Evolutionary conservation across 1,140 invertebrate genomes (phyloP).

Genomic region (Drosophila pectinifera): DNA sequence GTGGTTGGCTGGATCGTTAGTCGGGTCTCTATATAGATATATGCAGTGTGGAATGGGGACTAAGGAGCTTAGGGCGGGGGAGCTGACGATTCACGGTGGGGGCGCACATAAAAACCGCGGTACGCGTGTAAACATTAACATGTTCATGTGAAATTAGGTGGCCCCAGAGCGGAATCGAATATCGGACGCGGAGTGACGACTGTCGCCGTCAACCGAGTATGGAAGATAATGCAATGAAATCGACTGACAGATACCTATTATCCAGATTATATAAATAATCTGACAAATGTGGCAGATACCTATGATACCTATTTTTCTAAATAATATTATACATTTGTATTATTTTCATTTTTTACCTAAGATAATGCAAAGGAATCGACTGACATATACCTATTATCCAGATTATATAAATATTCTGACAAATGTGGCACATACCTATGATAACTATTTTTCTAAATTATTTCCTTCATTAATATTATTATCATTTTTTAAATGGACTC

Average conservation of each 20-base stretch:
- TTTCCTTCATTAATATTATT: too few species aligned
- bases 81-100: conserved; percentile 46
- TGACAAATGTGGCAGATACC: too few species aligned
- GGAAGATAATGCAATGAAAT: not conserved
- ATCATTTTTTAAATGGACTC: too few species aligned
- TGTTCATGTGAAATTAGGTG: conserved; percentile 79
- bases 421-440: too few species aligned
- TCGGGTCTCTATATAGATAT: conserved; percentile 4
- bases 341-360: too few species aligned
- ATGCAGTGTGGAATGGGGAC: conserved; percentile 10
- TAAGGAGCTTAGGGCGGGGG: conserved; percentile 14
- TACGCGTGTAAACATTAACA: conserved; percentile 84
- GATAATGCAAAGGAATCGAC: not conserved
- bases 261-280: too few species aligned
- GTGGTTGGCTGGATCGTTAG: conserved; percentile 61
- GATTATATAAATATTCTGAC: too few species aligned
- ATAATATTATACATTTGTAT: too few species aligned
- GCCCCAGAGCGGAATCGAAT: conserved; percentile 44
- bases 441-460: too few species aligned
- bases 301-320: too few species aligned
- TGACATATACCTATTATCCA: not conserved
- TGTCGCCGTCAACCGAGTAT: conserved; percentile 15
- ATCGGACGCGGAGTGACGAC: conserved; percentile 31
- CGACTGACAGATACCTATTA: not conserved
- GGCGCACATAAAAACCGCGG: conserved; percentile 78